Base-by-base conservation (phyloP, 64 coral and sea anemone species). In the Porites lutea region DNA sequence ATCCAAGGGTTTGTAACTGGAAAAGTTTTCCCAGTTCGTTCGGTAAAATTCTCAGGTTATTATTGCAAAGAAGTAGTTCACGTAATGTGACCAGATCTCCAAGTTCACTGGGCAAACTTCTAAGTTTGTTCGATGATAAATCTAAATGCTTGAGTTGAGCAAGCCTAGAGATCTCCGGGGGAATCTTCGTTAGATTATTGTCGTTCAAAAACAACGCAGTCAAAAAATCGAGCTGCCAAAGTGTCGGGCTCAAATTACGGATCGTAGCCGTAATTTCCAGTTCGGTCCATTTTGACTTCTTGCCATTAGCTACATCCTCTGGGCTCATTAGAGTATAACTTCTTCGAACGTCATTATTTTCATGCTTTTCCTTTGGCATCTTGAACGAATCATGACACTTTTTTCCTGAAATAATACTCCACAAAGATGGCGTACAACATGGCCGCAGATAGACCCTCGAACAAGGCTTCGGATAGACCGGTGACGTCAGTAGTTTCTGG, bases 61-160 rank as follows among this genome's bases (percentile, higher is more conserved):
- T 98, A 73, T 98, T 98, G 97, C 94, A 88, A 21, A 98, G 71
- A 91, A 96, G 91, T 5, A 98, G 94, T 87, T 98, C 97, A 90
- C 91, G 94, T 90, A 98, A 95, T 95, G 94, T 99, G 97, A 99
- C 94, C 89, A 99, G 91, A 96, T 99, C 97, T 83, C 97, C 97
- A 58, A 99, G 95, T 99, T 99, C 97, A 55, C 89, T 92, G 18
- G 97, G 97, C 94, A 99, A 95, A 90, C 87, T 96, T 94, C 97
- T 92, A 44, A 99, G 84, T 96, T 99, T 99, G 75, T 99, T 99
- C 74, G 84, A 96, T 19, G 97, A 99, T 13, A 99, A 77, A 96
- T 99, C 97, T 65, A 99, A 67, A 72, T 96, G 91, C 76, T 92
- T 96, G 84, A 99, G 79, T 47, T 91, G 86, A 70, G 94, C 90